Base-by-base conservation (phyloP, 2,797 vertebrate species). In the Manis javanica region DNA sequence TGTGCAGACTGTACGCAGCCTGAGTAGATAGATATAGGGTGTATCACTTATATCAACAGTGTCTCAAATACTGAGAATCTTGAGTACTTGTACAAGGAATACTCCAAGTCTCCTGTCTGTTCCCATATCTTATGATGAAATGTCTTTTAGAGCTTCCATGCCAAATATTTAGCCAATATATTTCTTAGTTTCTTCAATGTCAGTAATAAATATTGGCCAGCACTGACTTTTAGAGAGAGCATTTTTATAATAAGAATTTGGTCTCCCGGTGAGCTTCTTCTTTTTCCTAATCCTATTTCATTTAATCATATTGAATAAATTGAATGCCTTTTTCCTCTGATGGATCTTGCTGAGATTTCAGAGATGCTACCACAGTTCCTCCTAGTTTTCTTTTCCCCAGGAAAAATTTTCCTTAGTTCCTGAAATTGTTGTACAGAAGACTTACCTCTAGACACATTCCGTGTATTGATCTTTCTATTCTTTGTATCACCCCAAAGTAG, bases 251-350 rank as follows among this genome's bases (percentile, higher is more conserved):
- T 53, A 23, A 71, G 66, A 87, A 78, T 85, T 57, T 68, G 16
- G 0, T 51, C 39, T 87, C 9, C 11, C 49, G 77, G 0, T 21
- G 59, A 49, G 19, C 11, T 34, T 4, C 15, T 3, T 23, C 71
- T 75, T 64, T 94, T 2, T 77, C 7, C 5, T 94, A 57, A 53
- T 64, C 26, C 7, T 42, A 21, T 16, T 29, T 26, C 63, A 15
- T 81, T 94, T 93, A 53, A 55, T 90, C n/a, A 61, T 5, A 78
- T 5, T 37, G 34, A 93, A n/a, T 26, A 92, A 87, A 9, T n/a
- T 24, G 86, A 57, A 78, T 53, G 29, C 19, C 24, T 90, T 84
- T 63, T 29, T 34, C 2, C 9, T 13, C 13, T 42, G 0, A 5
- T 42, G 15, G 37, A 34, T 64, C 24, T 88, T 86, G 42, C 68